Evolutionary conservation across 2,113 vertebrate species (phyloP).

Genomic region (Oxyura jamaicensis): DNA sequence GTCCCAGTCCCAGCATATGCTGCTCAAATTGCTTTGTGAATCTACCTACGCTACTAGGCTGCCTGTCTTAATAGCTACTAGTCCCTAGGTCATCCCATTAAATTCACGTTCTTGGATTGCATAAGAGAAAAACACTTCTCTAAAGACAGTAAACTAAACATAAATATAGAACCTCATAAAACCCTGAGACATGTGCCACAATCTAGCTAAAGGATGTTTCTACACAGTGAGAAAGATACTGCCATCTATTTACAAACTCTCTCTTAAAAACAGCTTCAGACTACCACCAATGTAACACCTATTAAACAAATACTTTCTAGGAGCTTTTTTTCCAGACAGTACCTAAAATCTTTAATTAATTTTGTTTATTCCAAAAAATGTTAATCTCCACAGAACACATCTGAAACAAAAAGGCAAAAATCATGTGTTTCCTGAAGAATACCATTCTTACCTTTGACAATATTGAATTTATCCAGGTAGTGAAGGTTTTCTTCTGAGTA

Average conservation of each 20-base stretch:
- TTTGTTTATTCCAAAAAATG: background rate
- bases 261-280: background rate
- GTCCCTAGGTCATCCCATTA: background rate
- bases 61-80: background rate
- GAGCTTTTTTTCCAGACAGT: background rate
- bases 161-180: slow-evolving; percentile 8
- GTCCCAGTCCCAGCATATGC: background rate
- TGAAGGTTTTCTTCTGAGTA: slow-evolving; percentile 96
- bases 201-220: background rate
- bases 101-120: background rate
- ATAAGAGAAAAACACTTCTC: background rate
- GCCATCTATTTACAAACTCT: background rate
- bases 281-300: background rate
- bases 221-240: background rate
- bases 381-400: background rate
- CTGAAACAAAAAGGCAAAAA: background rate
- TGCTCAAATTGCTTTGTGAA: background rate
- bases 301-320: background rate
- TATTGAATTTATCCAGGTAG: slow-evolving; percentile 95
- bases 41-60: background rate
- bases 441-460: slow-evolving; percentile 86
- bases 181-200: background rate
- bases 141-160: background rate
- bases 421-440: background rate
- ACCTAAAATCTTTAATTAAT: background rate